A percentile compares a stretch with the other conserved stretches of the same genome.
phyloP scores from a whole-genome alignment of 2,888 invertebrate species.

The Lochmaea capreae region DNA sequence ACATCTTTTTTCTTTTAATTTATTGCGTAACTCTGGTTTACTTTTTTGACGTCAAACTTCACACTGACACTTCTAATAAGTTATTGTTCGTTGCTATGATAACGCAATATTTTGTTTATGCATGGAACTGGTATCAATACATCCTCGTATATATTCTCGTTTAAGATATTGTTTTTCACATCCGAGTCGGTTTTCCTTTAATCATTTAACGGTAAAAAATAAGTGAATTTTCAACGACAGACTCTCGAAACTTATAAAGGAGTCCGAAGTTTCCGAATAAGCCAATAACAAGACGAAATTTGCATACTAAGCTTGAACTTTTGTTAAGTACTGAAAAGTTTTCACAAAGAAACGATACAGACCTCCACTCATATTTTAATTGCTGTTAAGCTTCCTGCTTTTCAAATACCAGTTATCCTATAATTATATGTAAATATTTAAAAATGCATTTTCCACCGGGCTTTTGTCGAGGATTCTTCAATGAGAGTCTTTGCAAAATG shows the following conservation, averaged over 20 bases:
- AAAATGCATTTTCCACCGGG: conserved; percentile 39
- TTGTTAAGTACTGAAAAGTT: conserved; percentile 2
- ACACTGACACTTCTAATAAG: too few species aligned
- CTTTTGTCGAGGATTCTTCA: neutral
- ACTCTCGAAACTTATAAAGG: neutral
- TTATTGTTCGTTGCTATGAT: too few species aligned
- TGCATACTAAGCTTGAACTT: conserved; percentile 1
- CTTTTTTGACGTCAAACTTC: too few species aligned
- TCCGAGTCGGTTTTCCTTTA: neutral
- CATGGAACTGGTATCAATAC: too few species aligned
- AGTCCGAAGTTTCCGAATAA: neutral
- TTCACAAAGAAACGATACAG: conserved; percentile 2
- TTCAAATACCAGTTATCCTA: conserved; percentile 31
- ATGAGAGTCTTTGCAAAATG: neutral
- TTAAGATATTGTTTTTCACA: too few species aligned
- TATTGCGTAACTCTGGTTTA: too few species aligned
- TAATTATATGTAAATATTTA: conserved; percentile 48
- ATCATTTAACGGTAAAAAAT: neutral
- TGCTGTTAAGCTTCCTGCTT: conserved; percentile 28
- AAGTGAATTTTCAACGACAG: neutral
- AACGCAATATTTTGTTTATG: too few species aligned
- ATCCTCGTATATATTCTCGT: too few species aligned
- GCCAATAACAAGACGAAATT: conserved; percentile 6
- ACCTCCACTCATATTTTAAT: conserved; percentile 24
- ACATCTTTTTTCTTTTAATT: too few species aligned